Base-by-base conservation (phyloP, 2,888 invertebrate genomes). In the Deilephila elpenor region DNA sequence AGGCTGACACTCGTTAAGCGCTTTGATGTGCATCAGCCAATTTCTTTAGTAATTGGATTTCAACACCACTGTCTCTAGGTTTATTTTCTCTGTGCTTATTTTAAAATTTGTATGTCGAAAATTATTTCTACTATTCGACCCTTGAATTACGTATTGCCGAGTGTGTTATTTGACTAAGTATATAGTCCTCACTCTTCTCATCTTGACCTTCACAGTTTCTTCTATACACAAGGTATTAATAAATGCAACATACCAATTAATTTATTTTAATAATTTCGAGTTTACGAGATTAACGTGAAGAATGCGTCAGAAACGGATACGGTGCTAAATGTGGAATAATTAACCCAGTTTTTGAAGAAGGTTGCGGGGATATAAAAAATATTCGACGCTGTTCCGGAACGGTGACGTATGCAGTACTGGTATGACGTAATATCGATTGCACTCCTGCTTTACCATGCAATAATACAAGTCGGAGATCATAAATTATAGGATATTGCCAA, bases 1-100 rank as follows among this genome's bases (percentile, higher is more conserved):
- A 74, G 72, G 34, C 72, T 73, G 74, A 73, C 34, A 56, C 72
- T 51, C 74, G 44, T n/a, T 70, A 62, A 70, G 11, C 71, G 67
- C 44, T 25, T 51, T 51, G 51, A 19, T 62, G 44, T 51, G 25
- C 25, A 67, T 67, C 67, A 25, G 71, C 29, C 51, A 19, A 44
- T 60, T 61, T 61, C 51, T 44, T 25, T 20, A 53, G 56, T 72
- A 67, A 51, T 67, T 67, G 6, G 25, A 67, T 67, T 67, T 67
- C 67, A 25, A 67, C 67, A 14, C 19, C 25, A 25, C 44, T 51
- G 44, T 51, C 67, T 1, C 44, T 14, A 44, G 11, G 11, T 44
- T 11, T 14, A 3, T 2, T 11, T 14, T 44, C 2, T 44, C 11
- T 44, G 11, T 14, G 14, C 11, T 44, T 3, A 44, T 44, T 44